Base-by-base conservation (phyloP, 2,797 vertebrate species). In the Psittacula derbiana region DNA sequence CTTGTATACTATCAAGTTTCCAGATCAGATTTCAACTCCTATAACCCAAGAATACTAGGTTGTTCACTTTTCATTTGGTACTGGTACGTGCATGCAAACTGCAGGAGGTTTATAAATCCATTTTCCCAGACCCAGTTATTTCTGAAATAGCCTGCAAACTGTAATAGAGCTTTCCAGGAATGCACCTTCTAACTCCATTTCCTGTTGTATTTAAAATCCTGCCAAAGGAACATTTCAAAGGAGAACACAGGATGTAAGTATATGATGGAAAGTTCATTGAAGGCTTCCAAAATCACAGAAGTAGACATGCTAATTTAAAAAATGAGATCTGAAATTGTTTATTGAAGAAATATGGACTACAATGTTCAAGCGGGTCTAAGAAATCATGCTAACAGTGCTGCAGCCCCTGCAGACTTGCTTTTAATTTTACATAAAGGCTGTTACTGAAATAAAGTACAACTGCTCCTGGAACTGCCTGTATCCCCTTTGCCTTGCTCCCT, bases 111-210 rank as follows among this genome's bases (percentile, higher is more conserved):
- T 80, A 80, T 33, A 92, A 91, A 79, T 25, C 40, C 25, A 20
- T 85, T 78, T 93, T 90, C 30, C 71, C 80, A 95, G 76, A 64
- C 11, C 4, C 61, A 52, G 57, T 80, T 62, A 91, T 69, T 90
- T 88, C 73, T 86, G 62, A 90, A 96, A 90, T 12, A 86, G 67
- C 64, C 70, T 88, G 70, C 55, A 55, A 88, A 61, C 23, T 36
- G 20, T 70, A 95, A 80, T 23, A 69, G 30, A 78, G 61, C 81
- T 95, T 85, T 90, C 64, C 66, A 95, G 80, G 80, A 97, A 95
- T 72, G 55, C 40, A 88, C 53, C 76, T 92, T 92, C 36, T 52
- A 86, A 80, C 36, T 73, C 69, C 23, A 53, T 66, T 94, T 97
- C 93, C 91, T 90, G 74, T 67, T 89, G 40, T 52, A 88, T 86